Conservation (phyloP, 2,113 vertebrate species). For the Synodontis membranacea region DNA sequence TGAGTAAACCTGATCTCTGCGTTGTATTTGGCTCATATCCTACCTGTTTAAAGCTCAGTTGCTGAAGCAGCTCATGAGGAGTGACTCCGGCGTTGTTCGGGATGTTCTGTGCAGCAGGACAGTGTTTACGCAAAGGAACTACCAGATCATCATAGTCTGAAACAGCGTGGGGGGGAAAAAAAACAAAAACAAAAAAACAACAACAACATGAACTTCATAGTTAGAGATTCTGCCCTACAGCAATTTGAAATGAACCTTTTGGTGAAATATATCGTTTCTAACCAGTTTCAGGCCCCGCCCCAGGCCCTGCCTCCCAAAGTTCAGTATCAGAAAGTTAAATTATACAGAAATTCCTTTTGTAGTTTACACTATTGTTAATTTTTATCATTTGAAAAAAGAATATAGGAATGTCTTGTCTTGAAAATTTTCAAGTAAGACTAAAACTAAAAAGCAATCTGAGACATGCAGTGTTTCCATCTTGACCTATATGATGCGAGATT, state of each 20-base stretch:
- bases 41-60: slow-evolving; percentile 65
- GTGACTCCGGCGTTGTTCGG: slow-evolving; percentile 79
- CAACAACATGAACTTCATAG: not conserved
- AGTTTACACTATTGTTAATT: too few species aligned
- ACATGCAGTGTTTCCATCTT: too few species aligned
- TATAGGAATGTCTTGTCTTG: too few species aligned
- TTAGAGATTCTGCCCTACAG: not conserved
- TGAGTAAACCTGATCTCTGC: not conserved
- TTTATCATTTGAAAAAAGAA: too few species aligned
- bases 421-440: too few species aligned
- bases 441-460: too few species aligned
- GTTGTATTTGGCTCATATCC: not conserved
- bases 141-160: slow-evolving; percentile 79
- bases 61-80: slow-evolving; percentile 75
- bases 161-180: too few species aligned
- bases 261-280: not conserved
- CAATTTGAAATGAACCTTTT: not conserved
- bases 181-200: not conserved
- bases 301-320: too few species aligned
- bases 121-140: slow-evolving; percentile 71
- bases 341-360: too few species aligned
- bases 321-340: too few species aligned
- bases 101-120: slow-evolving; percentile 73
- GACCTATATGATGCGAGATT: too few species aligned
- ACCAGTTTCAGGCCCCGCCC: too few species aligned